A percentile compares a stretch with the other conserved stretches of the same genome.
Conservation (phyloP, 2,113 vertebrate genomes). For the Hydropotes inermis region DNA sequence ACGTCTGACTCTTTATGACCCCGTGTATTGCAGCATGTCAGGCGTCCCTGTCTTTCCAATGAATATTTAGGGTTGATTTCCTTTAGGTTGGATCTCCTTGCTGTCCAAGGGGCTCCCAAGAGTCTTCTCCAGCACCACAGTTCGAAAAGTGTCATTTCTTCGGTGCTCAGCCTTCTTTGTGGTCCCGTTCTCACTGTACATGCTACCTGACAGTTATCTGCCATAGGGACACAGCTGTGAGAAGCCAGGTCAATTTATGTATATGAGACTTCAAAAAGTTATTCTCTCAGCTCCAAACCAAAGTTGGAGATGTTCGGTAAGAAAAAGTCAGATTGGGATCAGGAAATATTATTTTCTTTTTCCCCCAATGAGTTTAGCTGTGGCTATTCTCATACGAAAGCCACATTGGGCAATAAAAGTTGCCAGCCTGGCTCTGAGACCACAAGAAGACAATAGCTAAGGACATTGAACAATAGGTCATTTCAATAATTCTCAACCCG, state of each 20-base stretch:
- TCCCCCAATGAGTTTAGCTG: neutral
- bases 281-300: neutral
- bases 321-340: neutral
- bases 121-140: neutral
- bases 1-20: fast-evolving
- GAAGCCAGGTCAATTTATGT: neutral
- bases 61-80: neutral
- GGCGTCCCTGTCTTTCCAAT: neutral
- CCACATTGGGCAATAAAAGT: neutral
- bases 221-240: neutral
- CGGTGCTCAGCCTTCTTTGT: neutral
- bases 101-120: neutral
- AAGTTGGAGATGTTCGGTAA: neutral
- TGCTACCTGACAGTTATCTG: neutral
- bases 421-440: neutral
- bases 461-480: neutral
- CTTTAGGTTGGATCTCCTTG: neutral
- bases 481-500: neutral
- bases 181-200: neutral
- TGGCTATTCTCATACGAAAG: neutral
- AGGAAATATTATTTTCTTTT: neutral
- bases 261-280: neutral
- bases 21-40: neutral
- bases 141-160: neutral
- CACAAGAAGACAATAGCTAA: neutral